Evolutionary conservation across 2,113 vertebrate genomes (phyloP).

Genomic region (Riparia riparia): DNA sequence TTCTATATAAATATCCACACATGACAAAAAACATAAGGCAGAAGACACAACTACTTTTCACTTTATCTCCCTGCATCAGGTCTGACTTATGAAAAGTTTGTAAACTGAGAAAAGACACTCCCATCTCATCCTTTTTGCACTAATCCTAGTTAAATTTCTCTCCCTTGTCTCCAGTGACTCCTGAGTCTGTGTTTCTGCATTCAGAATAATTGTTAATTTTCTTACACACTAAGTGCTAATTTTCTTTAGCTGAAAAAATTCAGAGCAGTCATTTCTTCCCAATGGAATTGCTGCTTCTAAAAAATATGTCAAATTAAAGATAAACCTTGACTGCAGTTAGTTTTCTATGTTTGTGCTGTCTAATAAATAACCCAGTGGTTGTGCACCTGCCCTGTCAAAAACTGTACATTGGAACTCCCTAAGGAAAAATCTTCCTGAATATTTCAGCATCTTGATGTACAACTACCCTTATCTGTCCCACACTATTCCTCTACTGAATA

Average conservation of each 20-base stretch:
- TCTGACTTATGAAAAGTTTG: background rate
- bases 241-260: background rate
- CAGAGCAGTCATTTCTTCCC: background rate
- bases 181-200: background rate
- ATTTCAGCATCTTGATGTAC: conserved; percentile 37
- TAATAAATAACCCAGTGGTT: conserved; percentile 56
- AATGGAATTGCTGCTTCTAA: background rate
- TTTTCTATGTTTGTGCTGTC: background rate
- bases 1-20: background rate
- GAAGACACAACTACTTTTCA: background rate
- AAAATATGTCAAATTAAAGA: conserved; percentile 19
- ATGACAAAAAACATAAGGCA: background rate
- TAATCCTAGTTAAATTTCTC: background rate
- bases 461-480: conserved; percentile 1
- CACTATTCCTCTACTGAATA: background rate
- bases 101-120: background rate
- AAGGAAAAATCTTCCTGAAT: conserved; percentile 39
- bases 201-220: background rate
- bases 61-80: background rate
- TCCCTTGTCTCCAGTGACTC: background rate
- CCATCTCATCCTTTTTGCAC: background rate
- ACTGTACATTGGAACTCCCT: background rate
- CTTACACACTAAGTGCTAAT: background rate
- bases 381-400: conserved; percentile 25
- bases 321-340: background rate